Evolutionary conservation across 2,888 invertebrate genomes (phyloP).

Genomic region (Parnassius apollo): DNA sequence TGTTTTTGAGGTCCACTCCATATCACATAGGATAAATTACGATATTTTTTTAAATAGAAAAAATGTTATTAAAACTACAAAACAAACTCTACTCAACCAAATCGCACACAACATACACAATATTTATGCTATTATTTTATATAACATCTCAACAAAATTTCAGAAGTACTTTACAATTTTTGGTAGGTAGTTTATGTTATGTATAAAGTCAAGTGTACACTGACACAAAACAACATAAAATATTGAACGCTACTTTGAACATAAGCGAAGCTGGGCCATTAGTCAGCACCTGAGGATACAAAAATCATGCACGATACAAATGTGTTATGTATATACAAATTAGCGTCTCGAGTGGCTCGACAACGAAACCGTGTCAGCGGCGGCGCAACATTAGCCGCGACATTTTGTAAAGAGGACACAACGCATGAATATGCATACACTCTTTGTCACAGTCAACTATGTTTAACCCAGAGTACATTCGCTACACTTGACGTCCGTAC

Average conservation of each 20-base stretch:
- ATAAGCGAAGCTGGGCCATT: constrained; percentile 21
- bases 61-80: too few relatives aligned
- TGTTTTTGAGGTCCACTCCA: too few relatives aligned
- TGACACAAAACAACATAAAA: constrained; percentile 5
- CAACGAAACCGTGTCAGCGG: constrained; percentile 52
- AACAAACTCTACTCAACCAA: too few relatives aligned
- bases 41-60: too few relatives aligned
- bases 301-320: constrained; percentile 20
- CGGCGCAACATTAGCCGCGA: constrained; percentile 45
- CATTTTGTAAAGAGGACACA: constrained; percentile 58
- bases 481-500: constrained; percentile 44
- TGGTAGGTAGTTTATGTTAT: too few relatives aligned
- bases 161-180: too few relatives aligned
- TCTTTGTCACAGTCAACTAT: constrained; percentile 62
- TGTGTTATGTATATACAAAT: constrained; percentile 41
- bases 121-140: too few relatives aligned
- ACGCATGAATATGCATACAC: constrained; percentile 67
- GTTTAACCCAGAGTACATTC: constrained; percentile 50
- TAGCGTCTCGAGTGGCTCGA: constrained; percentile 49
- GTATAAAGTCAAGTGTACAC: neutral
- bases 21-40: too few relatives aligned
- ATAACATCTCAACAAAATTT: too few relatives aligned
- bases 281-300: constrained; percentile 16
- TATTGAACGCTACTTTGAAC: constrained; percentile 22
- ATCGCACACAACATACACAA: too few relatives aligned